These are phyloP conservation scores for Eremobia ochroleuca DNA, from an alignment of 2,888 invertebrate genomes.

Conservation along the genomic window DNA sequence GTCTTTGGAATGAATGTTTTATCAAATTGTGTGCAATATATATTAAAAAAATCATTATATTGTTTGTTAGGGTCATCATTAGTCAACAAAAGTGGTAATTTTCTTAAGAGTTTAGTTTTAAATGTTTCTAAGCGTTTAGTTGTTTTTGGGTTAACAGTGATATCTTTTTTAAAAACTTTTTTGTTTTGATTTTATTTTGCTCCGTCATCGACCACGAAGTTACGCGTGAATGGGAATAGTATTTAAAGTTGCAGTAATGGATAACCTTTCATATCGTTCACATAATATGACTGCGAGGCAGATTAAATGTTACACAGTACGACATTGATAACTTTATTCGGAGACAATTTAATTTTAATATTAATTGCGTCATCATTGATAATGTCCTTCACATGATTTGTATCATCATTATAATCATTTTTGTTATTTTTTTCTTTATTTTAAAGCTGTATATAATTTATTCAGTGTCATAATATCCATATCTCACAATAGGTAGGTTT, in stretches of 20 bases:
- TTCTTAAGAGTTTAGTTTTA: no score
- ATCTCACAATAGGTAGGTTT: background rate
- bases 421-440: background rate
- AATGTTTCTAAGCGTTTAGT: no score
- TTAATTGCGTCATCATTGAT: background rate
- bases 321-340: conserved; percentile 15
- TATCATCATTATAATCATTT: no score
- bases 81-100: no score
- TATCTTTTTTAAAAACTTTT: no score
- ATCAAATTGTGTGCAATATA: no score
- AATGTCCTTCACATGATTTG: background rate
- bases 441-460: background rate
- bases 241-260: conserved; percentile 58
- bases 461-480: background rate
- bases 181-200: conserved; percentile 7
- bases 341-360: conserved; percentile 7
- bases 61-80: no score
- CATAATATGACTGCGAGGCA: conserved; percentile 3
- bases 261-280: conserved; percentile 40
- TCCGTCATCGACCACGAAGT: conserved; percentile 53
- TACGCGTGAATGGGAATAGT: conserved; percentile 60
- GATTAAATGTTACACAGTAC: conserved; percentile 4
- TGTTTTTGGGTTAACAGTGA: no score
- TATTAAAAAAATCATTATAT: no score
- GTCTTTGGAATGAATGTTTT: no score